Evolutionary conservation across 2,113 vertebrate genomes (phyloP).

Genomic region (Mustelus asterias): DNA sequence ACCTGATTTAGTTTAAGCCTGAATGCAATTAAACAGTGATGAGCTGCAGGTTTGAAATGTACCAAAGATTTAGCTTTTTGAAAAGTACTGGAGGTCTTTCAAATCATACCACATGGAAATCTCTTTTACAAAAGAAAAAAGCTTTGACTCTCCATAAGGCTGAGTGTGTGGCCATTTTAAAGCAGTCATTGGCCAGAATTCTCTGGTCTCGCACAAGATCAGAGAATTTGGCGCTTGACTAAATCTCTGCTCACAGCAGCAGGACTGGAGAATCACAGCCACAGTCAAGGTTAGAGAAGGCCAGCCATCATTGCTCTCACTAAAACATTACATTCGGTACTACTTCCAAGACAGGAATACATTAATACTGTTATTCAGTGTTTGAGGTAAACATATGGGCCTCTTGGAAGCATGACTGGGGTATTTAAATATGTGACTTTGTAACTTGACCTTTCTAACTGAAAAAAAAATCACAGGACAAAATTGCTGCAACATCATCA

Average conservation of each 20-base stretch:
- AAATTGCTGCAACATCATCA: background rate
- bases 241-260: too few species aligned
- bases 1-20: background rate
- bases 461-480: background rate
- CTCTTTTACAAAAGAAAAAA: background rate
- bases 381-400: background rate
- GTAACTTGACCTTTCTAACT: background rate
- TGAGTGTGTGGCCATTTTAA: background rate
- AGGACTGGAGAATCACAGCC: too few species aligned
- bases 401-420: background rate
- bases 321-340: background rate
- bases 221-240: too few species aligned
- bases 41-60: background rate
- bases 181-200: background rate
- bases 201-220: too few species aligned
- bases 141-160: background rate
- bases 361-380: background rate
- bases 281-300: too few species aligned
- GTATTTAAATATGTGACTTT: background rate
- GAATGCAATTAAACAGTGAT: background rate
- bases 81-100: background rate
- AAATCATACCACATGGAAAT: slow-evolving; percentile 4
- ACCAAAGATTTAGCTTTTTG: background rate
- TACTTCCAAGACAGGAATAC: background rate
- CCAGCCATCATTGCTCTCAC: background rate